A percentile compares a stretch with the other conserved stretches of the same genome.
Evolutionary conservation across 92 coral and sea anemone species (phyloP).

Genomic region (Palythoa grandiflora): DNA sequence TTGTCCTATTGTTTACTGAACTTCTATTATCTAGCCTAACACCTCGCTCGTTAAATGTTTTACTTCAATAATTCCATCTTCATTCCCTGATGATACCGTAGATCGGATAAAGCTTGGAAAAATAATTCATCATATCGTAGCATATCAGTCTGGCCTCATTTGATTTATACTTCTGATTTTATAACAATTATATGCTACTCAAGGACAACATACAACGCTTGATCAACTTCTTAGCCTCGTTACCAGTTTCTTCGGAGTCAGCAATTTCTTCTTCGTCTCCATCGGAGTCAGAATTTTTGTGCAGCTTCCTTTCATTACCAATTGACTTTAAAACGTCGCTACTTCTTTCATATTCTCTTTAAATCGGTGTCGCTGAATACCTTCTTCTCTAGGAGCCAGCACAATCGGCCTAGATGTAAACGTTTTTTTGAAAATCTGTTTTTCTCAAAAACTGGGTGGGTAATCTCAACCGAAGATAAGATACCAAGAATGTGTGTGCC

Average conservation of each 20-base stretch:
- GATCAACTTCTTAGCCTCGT: background rate
- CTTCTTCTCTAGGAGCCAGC: constrained; percentile 24
- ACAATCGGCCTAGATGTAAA: constrained; percentile 2
- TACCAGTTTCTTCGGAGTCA: constrained; percentile 8
- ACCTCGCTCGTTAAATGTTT: no score
- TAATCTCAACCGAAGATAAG: background rate
- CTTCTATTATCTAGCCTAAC: no score
- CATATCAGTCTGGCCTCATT: no score
- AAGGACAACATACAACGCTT: no score
- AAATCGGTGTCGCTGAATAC: background rate
- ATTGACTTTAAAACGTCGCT: constrained; percentile 14
- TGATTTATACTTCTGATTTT: no score
- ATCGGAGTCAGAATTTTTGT: background rate
- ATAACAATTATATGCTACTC: no score
- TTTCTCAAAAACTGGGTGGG: background rate
- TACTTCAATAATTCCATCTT: no score
- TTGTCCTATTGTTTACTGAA: no score
- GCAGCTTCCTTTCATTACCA: constrained; percentile 17
- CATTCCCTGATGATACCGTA: no score
- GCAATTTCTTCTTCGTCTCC: background rate
- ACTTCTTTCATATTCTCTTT: constrained; percentile 10
- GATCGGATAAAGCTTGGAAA: no score
- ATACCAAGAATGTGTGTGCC: constrained; percentile 13
- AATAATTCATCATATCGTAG: no score
- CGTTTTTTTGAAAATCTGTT: constrained; percentile 17